Evolutionary conservation across 2,888 invertebrate species (phyloP).

Genomic region (Lissocephala sabroskyi): DNA sequence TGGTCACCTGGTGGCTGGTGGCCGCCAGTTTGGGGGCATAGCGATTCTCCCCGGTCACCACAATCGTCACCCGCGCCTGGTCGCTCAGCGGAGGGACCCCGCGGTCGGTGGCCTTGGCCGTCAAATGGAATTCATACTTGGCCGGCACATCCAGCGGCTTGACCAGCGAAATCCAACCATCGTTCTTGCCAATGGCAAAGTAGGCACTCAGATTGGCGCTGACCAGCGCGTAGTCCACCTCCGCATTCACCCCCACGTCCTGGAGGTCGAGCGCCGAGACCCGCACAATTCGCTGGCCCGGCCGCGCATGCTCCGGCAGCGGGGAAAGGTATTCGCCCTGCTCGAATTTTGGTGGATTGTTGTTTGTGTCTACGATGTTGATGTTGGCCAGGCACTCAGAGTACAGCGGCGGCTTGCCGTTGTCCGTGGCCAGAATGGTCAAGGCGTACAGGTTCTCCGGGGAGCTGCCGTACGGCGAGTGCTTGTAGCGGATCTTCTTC

Average conservation of each 20-base stretch:
- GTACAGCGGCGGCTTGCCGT: conserved; percentile 95
- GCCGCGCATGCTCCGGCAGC: conserved; percentile 83
- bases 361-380: conserved; percentile 93
- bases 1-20: conserved; percentile 88
- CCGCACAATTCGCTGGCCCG: conserved; percentile 82
- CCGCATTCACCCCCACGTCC: conserved; percentile 91
- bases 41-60: conserved; percentile 89
- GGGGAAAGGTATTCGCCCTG: conserved; percentile 83
- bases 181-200: conserved; percentile 82
- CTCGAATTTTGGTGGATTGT: conserved; percentile 90
- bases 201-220: conserved; percentile 85
- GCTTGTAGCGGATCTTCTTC: conserved; percentile 85
- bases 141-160: conserved; percentile 73
- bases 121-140: conserved; percentile 79
- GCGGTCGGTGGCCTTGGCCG: conserved; percentile 85
- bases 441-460: conserved; percentile 92
- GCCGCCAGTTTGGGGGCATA: conserved; percentile 87
- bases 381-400: conserved; percentile 89
- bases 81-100: conserved; percentile 91
- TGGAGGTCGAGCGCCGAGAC: conserved; percentile 83
- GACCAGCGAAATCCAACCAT: conserved; percentile 86
- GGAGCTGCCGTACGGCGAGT: conserved; percentile 84
- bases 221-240: conserved; percentile 83
- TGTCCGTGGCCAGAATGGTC: conserved; percentile 93
- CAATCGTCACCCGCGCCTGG: conserved; percentile 80